Evolutionary conservation across 2,797 vertebrate genomes (phyloP).

Genomic region (Urophycis tenuis): DNA sequence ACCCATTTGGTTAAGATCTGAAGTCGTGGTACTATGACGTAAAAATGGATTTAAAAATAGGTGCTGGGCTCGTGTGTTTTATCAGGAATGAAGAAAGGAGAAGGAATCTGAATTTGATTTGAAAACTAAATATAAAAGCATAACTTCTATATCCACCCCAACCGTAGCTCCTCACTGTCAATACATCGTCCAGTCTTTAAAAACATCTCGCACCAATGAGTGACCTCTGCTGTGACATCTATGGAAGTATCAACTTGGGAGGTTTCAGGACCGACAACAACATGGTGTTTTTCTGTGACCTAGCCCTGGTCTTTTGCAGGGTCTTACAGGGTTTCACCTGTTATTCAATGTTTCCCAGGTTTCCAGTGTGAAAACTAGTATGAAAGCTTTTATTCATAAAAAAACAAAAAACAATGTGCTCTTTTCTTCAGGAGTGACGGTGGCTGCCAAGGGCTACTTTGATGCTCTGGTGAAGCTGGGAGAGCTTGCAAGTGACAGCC

Average conservation of each 20-base stretch:
- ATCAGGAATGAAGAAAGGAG: not conserved
- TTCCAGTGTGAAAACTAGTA: not conserved
- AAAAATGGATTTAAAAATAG: not conserved
- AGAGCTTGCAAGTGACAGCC: conserved; percentile 80
- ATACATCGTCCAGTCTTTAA: not conserved
- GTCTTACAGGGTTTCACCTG: not conserved
- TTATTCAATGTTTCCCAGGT: not conserved
- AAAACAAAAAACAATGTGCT: conserved; percentile 16
- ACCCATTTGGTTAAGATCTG: not conserved
- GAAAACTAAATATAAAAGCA: not conserved
- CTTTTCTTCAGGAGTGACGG: conserved; percentile 70
- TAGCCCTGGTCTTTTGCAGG: not conserved
- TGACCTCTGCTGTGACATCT: not conserved
- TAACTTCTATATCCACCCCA: not conserved
- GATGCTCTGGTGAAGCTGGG: conserved; percentile 81
- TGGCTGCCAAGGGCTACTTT: conserved; percentile 82
- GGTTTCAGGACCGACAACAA: not conserved
- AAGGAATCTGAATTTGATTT: too few relatives aligned
- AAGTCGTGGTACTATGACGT: not conserved
- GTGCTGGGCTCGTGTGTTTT: not conserved
- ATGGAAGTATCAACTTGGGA: not conserved
- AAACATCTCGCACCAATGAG: not conserved
- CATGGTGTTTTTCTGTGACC: not conserved
- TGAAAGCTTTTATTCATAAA: not conserved
- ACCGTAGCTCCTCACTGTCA: not conserved